Conservation (phyloP, 30 jellyfish, hydroid and myxozoan genomes). For the Chironex yamaguchii region DNA sequence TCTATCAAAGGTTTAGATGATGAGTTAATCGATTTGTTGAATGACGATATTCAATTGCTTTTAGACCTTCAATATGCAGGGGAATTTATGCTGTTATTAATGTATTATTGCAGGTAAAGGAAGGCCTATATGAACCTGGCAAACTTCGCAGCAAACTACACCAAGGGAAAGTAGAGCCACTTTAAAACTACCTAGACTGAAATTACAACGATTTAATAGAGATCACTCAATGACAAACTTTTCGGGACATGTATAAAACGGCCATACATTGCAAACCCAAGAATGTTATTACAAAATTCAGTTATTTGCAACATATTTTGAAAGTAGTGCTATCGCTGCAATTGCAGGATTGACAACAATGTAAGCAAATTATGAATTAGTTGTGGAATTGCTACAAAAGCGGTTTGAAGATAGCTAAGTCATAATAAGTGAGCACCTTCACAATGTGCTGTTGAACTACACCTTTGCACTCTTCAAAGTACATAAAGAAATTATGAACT, state of each 20-base stretch:
- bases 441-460: conserved; percentile 8
- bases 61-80: too few relatives aligned
- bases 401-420: conserved; percentile 17
- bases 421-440: conserved; percentile 21
- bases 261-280: conserved; percentile 2
- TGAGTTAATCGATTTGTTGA: neutral
- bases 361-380: conserved; percentile 22
- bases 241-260: conserved; percentile 31
- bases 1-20: neutral
- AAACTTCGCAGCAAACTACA: neutral
- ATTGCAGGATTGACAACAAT: conserved; percentile 22
- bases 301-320: too few relatives aligned
- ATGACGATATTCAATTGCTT: neutral
- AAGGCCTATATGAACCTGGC: neutral
- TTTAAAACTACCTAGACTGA: conserved; percentile 1
- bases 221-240: conserved; percentile 29
- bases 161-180: neutral
- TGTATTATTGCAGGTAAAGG: too few relatives aligned
- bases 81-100: too few relatives aligned
- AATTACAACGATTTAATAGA: neutral
- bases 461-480: conserved; percentile 13
- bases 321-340: too few relatives aligned
- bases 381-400: neutral
- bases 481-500: neutral
- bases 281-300: conserved; percentile 17